phyloP scores from a whole-genome alignment of 2,797 vertebrate genomes.

The Caiman crocodilus region DNA sequence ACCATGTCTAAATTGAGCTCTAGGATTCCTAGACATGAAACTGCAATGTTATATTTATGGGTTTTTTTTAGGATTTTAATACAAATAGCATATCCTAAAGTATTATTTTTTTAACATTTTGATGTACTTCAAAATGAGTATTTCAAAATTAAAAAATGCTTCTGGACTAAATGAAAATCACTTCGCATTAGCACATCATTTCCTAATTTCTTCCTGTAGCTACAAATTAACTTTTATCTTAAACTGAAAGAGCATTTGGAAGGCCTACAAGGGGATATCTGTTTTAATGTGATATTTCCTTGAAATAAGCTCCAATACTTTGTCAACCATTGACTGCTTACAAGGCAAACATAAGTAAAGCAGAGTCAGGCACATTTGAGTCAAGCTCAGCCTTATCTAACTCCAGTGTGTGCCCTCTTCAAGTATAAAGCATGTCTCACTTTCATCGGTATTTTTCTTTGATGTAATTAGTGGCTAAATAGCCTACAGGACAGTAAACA shows the following conservation, averaged over 20 bases:
- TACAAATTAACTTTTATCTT: background rate
- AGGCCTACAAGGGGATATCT: conserved; percentile 1
- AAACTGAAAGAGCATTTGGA: conserved; percentile 49
- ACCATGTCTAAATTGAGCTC: background rate
- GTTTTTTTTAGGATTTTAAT: conserved; percentile 1
- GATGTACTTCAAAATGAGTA: background rate
- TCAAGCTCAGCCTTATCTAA: conserved; percentile 85
- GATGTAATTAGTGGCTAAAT: conserved; percentile 86
- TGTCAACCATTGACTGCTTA: conserved; percentile 75
- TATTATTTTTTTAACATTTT: background rate
- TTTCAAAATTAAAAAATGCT: background rate
- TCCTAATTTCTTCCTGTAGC: background rate
- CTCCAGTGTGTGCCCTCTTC: conserved; percentile 86
- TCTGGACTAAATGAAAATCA: background rate
- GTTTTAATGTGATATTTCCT: conserved; percentile 54
- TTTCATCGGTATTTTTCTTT: conserved; percentile 87
- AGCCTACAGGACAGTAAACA: conserved; percentile 83
- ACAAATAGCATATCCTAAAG: background rate
- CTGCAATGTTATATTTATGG: background rate
- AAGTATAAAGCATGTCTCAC: conserved; percentile 83
- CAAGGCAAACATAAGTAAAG: conserved; percentile 78
- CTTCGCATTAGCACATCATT: background rate
- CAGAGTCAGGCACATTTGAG: conserved; percentile 71
- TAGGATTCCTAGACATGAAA: background rate
- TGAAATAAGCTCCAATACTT: conserved; percentile 68